phyloP scores from a whole-genome alignment of 2,888 invertebrate species.

The Maniola hyperantus region DNA sequence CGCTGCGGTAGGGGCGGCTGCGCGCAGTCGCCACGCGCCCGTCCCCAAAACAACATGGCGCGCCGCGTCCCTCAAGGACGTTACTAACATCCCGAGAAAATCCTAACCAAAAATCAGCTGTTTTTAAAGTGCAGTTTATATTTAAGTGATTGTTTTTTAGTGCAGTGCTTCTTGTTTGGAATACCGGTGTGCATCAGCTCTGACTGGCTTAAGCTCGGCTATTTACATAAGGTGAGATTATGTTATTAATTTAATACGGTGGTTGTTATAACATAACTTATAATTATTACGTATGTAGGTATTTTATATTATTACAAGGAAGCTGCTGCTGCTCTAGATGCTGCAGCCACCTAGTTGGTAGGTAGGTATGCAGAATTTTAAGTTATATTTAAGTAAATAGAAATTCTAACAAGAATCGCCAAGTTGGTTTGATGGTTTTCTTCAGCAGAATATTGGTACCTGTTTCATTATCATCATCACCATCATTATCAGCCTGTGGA shows the following conservation, averaged over 20 bases:
- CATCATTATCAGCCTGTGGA: no score
- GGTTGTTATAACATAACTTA: neutral
- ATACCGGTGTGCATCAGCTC: conserved; percentile 49
- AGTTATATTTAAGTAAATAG: neutral
- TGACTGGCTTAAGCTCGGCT: conserved; percentile 49
- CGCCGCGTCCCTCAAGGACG: conserved; percentile 70
- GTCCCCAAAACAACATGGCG: conserved; percentile 75
- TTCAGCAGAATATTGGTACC: neutral
- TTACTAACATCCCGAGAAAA: conserved; percentile 64
- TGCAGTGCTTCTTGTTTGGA: conserved; percentile 51
- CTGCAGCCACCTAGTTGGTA: no score
- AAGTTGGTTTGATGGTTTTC: neutral
- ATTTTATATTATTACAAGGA: neutral
- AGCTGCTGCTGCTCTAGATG: neutral
- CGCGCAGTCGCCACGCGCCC: conserved; percentile 80
- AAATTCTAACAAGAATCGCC: neutral
- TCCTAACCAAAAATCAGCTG: conserved; percentile 47
- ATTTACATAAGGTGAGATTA: conserved; percentile 65
- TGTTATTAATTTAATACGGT: conserved; percentile 8
- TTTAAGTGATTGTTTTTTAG: conserved; percentile 53
- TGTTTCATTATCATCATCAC: no score
- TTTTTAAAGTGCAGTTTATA: conserved; percentile 43
- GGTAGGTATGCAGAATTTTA: no score
- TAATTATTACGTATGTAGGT: no score
- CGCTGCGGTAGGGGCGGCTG: conserved; percentile 60